These are phyloP conservation scores for Pristis pectinata DNA, from an alignment of 2,797 vertebrate genomes.

Conservation along the genomic window DNA sequence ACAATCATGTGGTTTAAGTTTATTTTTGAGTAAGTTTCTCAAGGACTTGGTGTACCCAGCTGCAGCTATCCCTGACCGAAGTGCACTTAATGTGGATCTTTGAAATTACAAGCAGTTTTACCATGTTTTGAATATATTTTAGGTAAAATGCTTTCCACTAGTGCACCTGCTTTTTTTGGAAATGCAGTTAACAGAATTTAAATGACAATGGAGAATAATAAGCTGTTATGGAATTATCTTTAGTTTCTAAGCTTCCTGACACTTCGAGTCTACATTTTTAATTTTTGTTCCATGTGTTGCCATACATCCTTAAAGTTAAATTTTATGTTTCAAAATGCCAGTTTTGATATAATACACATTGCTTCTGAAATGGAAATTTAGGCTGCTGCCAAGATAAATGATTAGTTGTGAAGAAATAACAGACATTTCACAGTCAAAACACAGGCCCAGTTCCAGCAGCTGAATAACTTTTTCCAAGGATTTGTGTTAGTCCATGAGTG, in stretches of 20 bases:
- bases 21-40: not conserved
- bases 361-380: not conserved
- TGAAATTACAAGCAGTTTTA: not conserved
- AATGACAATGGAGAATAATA: not conserved
- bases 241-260: not conserved
- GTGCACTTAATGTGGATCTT: not conserved
- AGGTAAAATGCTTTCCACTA: not conserved
- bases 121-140: not conserved
- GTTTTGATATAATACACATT: not conserved
- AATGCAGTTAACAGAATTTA: not conserved
- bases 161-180: not conserved
- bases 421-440: not conserved
- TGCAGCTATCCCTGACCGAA: not conserved
- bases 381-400: not conserved
- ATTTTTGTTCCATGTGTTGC: not conserved
- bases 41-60: not conserved
- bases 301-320: not conserved
- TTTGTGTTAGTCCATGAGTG: not conserved
- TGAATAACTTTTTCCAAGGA: not conserved
- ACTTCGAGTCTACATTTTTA: not conserved
- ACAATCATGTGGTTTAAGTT: not conserved
- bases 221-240: not conserved
- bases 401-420: not conserved
- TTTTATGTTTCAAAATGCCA: not conserved
- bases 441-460: not conserved